Conservation (phyloP, 2,113 vertebrate genomes). For the Semnopithecus entellus region DNA sequence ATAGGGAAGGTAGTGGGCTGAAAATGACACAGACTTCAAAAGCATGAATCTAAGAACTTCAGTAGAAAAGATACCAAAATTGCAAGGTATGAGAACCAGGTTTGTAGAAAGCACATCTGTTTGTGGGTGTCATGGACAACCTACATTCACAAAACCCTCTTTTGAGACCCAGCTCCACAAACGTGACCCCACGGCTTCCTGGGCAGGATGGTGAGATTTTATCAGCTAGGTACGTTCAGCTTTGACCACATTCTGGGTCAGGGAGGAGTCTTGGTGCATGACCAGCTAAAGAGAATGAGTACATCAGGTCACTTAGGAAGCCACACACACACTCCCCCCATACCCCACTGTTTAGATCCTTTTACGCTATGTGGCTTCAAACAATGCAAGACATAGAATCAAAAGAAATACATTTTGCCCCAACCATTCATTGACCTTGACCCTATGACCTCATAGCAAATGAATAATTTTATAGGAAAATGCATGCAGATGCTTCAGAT, state of each 20-base stretch:
- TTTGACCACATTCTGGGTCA: neutral
- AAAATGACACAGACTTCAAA: neutral
- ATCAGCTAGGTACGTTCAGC: neutral
- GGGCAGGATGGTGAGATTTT: neutral
- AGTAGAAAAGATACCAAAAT: neutral
- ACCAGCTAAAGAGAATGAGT: neutral
- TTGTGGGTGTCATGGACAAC: neutral
- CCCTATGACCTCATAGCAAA: neutral
- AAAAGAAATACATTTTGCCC: neutral
- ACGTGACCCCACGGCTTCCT: neutral
- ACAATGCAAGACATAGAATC: neutral
- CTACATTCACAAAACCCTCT: neutral
- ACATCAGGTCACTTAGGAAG: neutral
- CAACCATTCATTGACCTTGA: conserved; percentile 46
- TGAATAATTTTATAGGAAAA: neutral
- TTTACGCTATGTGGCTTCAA: neutral
- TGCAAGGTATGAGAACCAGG: neutral
- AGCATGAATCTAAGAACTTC: neutral
- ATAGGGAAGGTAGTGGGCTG: neutral
- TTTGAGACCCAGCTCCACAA: neutral
- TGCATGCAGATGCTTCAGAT: neutral
- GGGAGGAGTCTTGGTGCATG: neutral
- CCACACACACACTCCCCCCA: neutral
- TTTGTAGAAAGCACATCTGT: neutral
- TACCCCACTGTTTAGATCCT: neutral